Evolutionary conservation across 2,113 vertebrate species (phyloP).

Genomic region (Pionites leucogaster): DNA sequence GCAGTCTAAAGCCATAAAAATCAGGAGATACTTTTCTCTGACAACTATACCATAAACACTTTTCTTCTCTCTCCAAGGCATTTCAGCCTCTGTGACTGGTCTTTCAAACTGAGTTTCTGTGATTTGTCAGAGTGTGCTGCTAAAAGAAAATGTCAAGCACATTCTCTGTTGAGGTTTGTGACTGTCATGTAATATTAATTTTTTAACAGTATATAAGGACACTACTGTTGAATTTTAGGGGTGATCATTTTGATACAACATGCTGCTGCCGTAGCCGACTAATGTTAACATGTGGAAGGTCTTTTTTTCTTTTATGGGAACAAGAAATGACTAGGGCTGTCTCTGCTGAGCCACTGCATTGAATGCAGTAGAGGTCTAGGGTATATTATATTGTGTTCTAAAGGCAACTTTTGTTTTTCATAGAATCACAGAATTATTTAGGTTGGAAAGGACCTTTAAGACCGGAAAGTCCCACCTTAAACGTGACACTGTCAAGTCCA

Average conservation of each 20-base stretch:
- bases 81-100: not conserved
- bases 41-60: not conserved
- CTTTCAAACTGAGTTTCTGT: constrained; percentile 39
- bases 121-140: constrained; percentile 11
- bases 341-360: not conserved
- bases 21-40: not conserved
- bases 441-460: not conserved
- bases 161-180: not conserved
- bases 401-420: not conserved
- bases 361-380: not conserved
- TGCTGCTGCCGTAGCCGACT: not conserved
- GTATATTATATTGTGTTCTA: not conserved
- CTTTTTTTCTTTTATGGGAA: not conserved
- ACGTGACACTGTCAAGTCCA: not conserved
- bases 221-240: not conserved
- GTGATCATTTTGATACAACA: not conserved
- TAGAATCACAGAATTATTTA: not conserved
- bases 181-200: constrained; percentile 46
- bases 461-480: not conserved
- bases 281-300: not conserved
- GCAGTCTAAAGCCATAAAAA: constrained; percentile 3
- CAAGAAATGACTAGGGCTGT: not conserved
- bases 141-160: constrained; percentile 43
- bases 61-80: constrained; percentile 33
- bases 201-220: not conserved